A percentile compares a stretch with the other conserved stretches of the same genome.
These are phyloP conservation scores for Bufo bufo DNA, from an alignment of 2,113 vertebrate species.

Conservation along the genomic window DNA sequence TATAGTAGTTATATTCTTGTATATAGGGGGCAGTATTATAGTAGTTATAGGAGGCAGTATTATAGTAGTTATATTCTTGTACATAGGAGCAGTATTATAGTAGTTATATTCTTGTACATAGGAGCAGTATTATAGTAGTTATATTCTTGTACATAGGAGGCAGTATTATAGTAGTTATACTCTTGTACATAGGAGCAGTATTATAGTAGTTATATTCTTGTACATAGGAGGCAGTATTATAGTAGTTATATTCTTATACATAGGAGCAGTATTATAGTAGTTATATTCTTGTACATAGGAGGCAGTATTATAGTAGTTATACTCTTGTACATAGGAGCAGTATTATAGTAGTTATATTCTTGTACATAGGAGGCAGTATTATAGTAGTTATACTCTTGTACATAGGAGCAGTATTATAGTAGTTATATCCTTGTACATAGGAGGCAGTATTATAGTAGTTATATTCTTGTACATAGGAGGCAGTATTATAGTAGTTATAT, in stretches of 20 bases:
- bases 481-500: constrained; percentile 28
- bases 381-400: not conserved
- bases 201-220: constrained; percentile 21
- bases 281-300: not conserved
- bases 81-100: constrained; percentile 5
- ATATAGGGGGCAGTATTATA: not conserved
- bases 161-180: constrained; percentile 8
- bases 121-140: constrained; percentile 1
- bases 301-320: constrained; percentile 16
- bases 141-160: not conserved
- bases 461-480: not conserved
- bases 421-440: constrained; percentile 5
- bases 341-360: not conserved
- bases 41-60: constrained; percentile 3
- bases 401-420: constrained; percentile 9
- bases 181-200: constrained; percentile 1
- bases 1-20: too few relatives aligned
- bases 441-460: constrained; percentile 8
- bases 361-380: not conserved
- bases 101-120: not conserved
- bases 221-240: constrained; percentile 1
- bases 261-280: constrained; percentile 10
- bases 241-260: constrained; percentile 6
- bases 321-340: not conserved
- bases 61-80: constrained; percentile 10